A percentile compares a stretch with the other conserved stretches of the same genome.
phyloP scores from a whole-genome alignment of 2,113 vertebrate genomes.

The Myxocyprinus asiaticus region DNA sequence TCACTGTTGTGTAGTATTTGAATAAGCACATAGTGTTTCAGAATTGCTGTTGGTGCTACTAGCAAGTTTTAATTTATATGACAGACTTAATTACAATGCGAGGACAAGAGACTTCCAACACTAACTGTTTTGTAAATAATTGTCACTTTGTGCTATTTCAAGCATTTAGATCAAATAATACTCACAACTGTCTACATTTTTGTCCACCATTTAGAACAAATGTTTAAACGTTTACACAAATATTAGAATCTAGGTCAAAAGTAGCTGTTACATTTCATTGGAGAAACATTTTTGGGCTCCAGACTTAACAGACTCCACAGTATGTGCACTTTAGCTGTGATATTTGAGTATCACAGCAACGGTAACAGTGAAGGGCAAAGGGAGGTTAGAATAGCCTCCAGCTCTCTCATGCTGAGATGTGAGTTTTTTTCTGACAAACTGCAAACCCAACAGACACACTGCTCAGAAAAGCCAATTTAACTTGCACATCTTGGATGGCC shows the following conservation, averaged over 20 bases:
- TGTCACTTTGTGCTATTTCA: neutral
- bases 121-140: conserved; percentile 11
- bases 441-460: conserved; percentile 3
- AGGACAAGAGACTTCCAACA: conserved; percentile 7
- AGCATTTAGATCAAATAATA: neutral
- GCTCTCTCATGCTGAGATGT: conserved; percentile 4
- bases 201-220: neutral
- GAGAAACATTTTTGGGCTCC: neutral
- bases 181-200: neutral
- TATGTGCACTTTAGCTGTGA: neutral
- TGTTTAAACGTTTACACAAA: conserved; percentile 10
- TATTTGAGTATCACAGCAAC: neutral
- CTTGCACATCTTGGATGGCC: conserved; percentile 13
- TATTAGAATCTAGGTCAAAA: conserved; percentile 53
- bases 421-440: conserved; percentile 21
- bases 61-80: neutral
- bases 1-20: neutral
- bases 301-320: neutral
- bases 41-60: neutral
- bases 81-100: conserved; percentile 21
- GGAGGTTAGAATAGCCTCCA: neutral
- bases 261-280: neutral
- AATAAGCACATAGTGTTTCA: conserved; percentile 7
- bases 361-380: conserved; percentile 15
- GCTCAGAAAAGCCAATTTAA: conserved; percentile 30